Evolutionary conservation across 2,113 vertebrate species (phyloP).

Genomic region (Myrmophylax atrothorax): DNA sequence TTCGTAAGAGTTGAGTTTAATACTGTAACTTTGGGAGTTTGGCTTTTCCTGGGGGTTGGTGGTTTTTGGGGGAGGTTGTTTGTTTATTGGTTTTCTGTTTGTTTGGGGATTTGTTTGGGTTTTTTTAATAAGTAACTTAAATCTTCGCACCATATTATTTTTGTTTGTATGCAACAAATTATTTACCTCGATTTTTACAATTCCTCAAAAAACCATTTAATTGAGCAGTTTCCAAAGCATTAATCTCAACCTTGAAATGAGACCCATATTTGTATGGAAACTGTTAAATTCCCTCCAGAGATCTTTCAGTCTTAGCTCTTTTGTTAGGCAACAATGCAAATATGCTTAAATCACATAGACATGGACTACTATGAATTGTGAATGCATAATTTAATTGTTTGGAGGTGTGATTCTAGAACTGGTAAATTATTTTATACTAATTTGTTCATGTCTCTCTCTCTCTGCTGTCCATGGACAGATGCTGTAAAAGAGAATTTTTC

Average conservation of each 20-base stretch:
- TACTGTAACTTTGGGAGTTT: not conserved
- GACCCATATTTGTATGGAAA: not conserved
- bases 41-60: not conserved
- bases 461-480: not conserved
- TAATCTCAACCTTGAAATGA: not conserved
- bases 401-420: not conserved
- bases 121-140: not conserved
- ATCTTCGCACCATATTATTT: not conserved
- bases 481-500: not conserved
- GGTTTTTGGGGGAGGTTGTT: rapidly evolving
- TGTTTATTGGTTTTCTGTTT: not conserved
- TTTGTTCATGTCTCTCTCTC: not conserved
- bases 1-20: not conserved
- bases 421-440: not conserved
- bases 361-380: not conserved
- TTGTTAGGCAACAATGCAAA: not conserved
- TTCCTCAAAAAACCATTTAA: not conserved
- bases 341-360: not conserved
- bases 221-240: not conserved
- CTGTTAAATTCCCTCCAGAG: not conserved
- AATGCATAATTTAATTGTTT: not conserved
- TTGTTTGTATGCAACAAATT: not conserved
- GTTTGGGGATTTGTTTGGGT: not conserved
- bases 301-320: not conserved
- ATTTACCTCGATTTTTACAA: not conserved